phyloP scores from a whole-genome alignment of 2,113 vertebrate species.

The Muntiacus muntjak region DNA sequence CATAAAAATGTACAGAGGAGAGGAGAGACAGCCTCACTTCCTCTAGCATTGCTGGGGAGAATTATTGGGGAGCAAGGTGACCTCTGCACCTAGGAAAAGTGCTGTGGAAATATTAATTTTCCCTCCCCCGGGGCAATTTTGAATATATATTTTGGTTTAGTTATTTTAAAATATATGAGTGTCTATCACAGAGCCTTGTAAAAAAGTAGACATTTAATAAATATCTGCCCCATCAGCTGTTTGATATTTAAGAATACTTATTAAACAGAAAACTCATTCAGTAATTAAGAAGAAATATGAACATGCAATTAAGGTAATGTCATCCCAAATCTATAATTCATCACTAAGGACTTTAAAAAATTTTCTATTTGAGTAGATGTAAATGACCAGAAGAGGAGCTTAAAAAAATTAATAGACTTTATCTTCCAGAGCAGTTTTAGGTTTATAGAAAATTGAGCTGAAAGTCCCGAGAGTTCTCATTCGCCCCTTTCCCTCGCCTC shows the following conservation, averaged over 20 bases:
- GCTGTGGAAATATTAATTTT: background rate
- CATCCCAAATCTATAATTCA: background rate
- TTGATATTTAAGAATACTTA: background rate
- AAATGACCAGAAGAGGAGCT: background rate
- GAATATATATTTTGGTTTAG: background rate
- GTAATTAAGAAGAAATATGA: background rate
- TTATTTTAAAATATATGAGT: background rate
- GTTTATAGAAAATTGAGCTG: background rate
- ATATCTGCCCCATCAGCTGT: background rate
- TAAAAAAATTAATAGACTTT: background rate
- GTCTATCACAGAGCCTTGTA: background rate
- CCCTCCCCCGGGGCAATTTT: background rate
- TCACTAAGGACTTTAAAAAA: background rate
- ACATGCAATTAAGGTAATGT: background rate
- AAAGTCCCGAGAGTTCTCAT: background rate
- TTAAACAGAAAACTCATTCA: background rate
- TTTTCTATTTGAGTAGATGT: background rate
- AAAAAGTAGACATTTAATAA: background rate
- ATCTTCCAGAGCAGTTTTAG: background rate
- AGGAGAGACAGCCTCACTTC: background rate
- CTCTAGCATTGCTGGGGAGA: background rate
- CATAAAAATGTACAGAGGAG: constrained; percentile 16
- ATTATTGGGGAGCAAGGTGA: background rate
- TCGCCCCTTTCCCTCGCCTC: fast-evolving
- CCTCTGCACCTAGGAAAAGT: background rate